Conservation (phyloP, 2,888 invertebrate genomes). For the Chironomus tentans region DNA sequence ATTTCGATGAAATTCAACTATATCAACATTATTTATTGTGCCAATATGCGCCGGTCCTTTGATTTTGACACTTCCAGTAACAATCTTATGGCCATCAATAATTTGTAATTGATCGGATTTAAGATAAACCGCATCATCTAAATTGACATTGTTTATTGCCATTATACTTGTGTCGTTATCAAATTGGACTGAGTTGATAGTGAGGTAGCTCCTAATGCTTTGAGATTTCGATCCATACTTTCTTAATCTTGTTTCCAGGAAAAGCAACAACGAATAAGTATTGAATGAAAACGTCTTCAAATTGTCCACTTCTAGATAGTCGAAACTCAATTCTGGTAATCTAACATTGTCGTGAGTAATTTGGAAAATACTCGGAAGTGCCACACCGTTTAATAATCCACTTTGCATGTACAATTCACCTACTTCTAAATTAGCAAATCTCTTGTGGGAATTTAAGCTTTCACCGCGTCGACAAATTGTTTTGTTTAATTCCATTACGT, state of each 20-base stretch:
- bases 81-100: background rate
- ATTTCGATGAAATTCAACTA: background rate
- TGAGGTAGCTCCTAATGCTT: background rate
- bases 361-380: background rate
- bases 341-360: background rate
- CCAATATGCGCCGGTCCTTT: background rate
- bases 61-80: background rate
- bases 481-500: background rate
- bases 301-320: background rate
- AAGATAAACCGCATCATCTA: background rate
- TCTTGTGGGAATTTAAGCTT: background rate
- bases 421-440: background rate
- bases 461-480: background rate
- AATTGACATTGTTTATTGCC: background rate
- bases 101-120: slow-evolving; percentile 8
- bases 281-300: background rate
- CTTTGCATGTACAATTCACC: background rate
- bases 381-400: background rate
- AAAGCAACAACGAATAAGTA: background rate
- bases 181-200: background rate
- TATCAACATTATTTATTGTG: background rate
- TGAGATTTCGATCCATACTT: background rate
- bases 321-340: background rate
- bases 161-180: background rate
- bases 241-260: slow-evolving; percentile 2